Evolutionary conservation across 2,888 invertebrate species (phyloP).

Genomic region (Sclerodermus sp.): DNA sequence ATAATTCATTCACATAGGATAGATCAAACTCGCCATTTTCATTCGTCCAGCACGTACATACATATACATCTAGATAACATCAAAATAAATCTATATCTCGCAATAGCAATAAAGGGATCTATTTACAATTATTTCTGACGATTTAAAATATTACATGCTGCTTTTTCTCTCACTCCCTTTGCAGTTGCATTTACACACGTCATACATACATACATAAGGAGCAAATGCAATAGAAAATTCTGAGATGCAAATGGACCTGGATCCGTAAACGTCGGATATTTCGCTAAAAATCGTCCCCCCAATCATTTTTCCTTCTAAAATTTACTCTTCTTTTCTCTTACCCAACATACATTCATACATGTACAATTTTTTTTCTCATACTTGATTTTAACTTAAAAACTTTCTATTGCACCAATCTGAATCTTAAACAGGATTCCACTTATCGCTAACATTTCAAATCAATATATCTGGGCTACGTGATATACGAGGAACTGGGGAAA

Average conservation of each 20-base stretch:
- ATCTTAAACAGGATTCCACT: too few species aligned
- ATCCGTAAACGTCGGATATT: too few species aligned
- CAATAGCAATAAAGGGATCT: slow-evolving; percentile 42
- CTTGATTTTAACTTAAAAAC: too few species aligned
- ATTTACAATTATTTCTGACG: slow-evolving; percentile 40
- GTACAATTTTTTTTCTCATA: neutral
- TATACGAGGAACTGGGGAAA: too few species aligned
- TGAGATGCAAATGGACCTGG: too few species aligned
- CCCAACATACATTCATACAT: slow-evolving; percentile 7
- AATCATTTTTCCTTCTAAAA: neutral
- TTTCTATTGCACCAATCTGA: too few species aligned
- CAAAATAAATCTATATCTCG: slow-evolving; percentile 57
- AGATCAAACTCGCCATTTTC: slow-evolving; percentile 7
- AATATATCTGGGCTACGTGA: too few species aligned
- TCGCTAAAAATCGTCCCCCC: too few species aligned
- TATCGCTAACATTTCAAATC: too few species aligned
- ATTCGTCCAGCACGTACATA: slow-evolving; percentile 13
- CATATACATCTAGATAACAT: slow-evolving; percentile 56
- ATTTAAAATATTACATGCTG: slow-evolving; percentile 13
- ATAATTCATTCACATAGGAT: slow-evolving; percentile 4
- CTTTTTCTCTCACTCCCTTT: neutral
- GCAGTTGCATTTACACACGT: too few species aligned
- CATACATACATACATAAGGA: too few species aligned
- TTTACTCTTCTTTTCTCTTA: slow-evolving; percentile 7
- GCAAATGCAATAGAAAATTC: too few species aligned